Conservation (phyloP, 2,888 invertebrate genomes). For the Lasioglossum figueresi region DNA sequence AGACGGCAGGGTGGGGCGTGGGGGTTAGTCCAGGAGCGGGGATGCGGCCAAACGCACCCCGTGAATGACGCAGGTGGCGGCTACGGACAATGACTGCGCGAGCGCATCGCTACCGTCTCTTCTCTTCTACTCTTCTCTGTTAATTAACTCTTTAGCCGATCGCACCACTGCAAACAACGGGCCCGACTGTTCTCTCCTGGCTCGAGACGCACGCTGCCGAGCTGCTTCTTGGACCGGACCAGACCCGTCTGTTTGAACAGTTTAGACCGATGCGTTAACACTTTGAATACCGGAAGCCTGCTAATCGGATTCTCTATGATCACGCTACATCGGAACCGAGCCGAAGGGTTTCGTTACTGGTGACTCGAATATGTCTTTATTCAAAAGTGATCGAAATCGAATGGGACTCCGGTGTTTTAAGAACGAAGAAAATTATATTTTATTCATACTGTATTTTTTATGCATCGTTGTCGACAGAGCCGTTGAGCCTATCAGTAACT, state of each 20-base stretch:
- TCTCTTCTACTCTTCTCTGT: slow-evolving; percentile 5
- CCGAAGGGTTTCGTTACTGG: neutral
- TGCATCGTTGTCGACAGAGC: neutral
- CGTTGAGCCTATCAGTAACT: neutral
- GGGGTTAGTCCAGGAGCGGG: slow-evolving; percentile 52
- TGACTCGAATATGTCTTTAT: neutral
- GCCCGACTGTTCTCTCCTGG: neutral
- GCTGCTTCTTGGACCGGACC: neutral
- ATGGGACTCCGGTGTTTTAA: no score
- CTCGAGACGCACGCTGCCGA: neutral
- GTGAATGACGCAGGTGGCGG: slow-evolving; percentile 69
- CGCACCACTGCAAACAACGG: neutral
- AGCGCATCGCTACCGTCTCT: slow-evolving; percentile 41
- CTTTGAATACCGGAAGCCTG: neutral
- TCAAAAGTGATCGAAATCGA: neutral
- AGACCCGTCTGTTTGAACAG: neutral
- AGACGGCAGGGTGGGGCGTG: slow-evolving; percentile 33
- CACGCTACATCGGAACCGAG: neutral
- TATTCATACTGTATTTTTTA: no score
- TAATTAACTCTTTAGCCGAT: slow-evolving; percentile 39
- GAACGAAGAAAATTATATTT: no score
- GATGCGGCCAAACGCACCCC: slow-evolving; percentile 56
- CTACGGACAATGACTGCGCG: slow-evolving; percentile 53
- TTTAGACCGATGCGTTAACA: neutral
- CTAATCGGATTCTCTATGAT: neutral